Conservation (phyloP, 2,113 vertebrate species). For the Callochromis pleurospilus region DNA sequence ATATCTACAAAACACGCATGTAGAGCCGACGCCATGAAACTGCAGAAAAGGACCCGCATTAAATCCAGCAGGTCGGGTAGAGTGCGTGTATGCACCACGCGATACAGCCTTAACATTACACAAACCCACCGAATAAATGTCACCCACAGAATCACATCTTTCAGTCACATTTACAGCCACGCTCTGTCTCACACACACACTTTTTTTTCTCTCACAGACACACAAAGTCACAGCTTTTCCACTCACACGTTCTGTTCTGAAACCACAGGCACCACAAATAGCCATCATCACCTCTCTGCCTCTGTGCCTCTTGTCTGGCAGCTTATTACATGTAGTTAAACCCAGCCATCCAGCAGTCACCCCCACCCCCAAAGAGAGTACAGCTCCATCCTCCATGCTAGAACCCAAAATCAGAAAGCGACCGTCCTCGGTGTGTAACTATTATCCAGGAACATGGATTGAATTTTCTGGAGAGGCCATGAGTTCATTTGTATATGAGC, state of each 20-base stretch:
- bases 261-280: constrained; percentile 33
- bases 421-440: not conserved
- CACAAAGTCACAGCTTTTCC: constrained; percentile 7
- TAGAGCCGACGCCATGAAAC: not conserved
- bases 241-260: not conserved
- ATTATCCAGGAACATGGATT: not conserved
- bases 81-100: not conserved
- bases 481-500: not conserved
- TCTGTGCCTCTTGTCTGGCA: not conserved
- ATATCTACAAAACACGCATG: not conserved
- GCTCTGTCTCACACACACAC: not conserved
- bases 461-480: not conserved
- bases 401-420: not conserved
- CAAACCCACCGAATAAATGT: not conserved
- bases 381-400: not conserved
- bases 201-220: not conserved
- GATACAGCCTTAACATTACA: not conserved
- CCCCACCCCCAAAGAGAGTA: not conserved
- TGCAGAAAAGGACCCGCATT: not conserved
- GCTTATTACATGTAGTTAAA: constrained; percentile 23
- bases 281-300: constrained; percentile 6
- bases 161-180: not conserved
- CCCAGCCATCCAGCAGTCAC: not conserved
- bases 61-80: not conserved
- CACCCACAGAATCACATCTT: not conserved